Evolutionary conservation across 2,888 invertebrate species (phyloP).

Genomic region (Tetrapedia diversipes): DNA sequence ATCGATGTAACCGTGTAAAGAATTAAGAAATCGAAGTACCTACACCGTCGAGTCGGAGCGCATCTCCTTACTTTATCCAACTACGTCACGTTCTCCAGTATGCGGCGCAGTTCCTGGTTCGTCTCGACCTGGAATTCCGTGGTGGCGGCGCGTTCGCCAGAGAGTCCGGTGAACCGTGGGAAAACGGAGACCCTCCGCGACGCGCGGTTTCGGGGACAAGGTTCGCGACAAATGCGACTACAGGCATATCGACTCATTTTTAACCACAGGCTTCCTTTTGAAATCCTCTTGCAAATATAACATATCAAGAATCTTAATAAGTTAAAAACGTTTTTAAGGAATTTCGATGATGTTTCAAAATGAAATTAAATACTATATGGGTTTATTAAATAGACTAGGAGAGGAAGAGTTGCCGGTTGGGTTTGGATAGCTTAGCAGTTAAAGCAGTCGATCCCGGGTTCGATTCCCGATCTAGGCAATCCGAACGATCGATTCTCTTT

Average conservation of each 20-base stretch:
- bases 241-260: neutral
- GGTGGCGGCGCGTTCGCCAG: constrained; percentile 28
- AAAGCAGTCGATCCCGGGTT: too few species aligned
- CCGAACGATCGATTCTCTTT: too few species aligned
- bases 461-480: too few species aligned
- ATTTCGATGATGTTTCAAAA: too few species aligned
- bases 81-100: constrained; percentile 8
- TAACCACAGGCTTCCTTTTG: too few species aligned
- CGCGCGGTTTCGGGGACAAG: constrained; percentile 7
- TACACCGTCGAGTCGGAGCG: neutral
- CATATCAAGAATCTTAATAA: too few species aligned
- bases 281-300: too few species aligned
- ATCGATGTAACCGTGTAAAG: neutral
- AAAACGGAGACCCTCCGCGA: constrained; percentile 45
- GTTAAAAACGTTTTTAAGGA: too few species aligned
- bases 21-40: neutral
- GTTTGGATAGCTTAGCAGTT: too few species aligned
- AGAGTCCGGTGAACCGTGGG: constrained; percentile 53
- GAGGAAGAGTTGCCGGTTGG: too few species aligned
- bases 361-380: too few species aligned
- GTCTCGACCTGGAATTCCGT: constrained; percentile 52
- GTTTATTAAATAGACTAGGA: too few species aligned
- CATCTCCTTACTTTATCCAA: constrained; percentile 2
- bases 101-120: constrained; percentile 42
- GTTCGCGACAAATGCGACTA: neutral